A percentile compares a stretch with the other conserved stretches of the same genome.
Evolutionary conservation across 2,888 invertebrate species (phyloP).

Genomic region (Slavum lentiscoides): DNA sequence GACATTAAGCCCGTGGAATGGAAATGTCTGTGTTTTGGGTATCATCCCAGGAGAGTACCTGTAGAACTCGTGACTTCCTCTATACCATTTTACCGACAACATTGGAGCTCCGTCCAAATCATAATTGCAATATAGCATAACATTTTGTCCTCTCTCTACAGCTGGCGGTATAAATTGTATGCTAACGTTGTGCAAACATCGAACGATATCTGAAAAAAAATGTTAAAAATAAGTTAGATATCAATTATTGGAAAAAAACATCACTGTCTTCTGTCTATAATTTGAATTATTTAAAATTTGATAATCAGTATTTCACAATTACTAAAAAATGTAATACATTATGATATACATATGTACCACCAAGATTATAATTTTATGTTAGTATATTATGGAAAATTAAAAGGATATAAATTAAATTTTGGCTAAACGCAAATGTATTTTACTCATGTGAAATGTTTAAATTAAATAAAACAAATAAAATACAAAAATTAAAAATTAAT

Average conservation of each 20-base stretch:
- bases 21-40: slow-evolving; percentile 75
- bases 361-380: too few relatives aligned
- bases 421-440: too few relatives aligned
- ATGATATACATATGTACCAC: too few relatives aligned
- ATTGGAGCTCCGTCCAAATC: slow-evolving; percentile 76
- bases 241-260: neutral
- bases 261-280: neutral
- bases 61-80: slow-evolving; percentile 82
- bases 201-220: slow-evolving; percentile 62
- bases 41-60: slow-evolving; percentile 76
- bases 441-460: too few relatives aligned
- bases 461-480: too few relatives aligned
- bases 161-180: slow-evolving; percentile 72
- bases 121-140: slow-evolving; percentile 73
- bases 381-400: too few relatives aligned
- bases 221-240: neutral
- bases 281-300: too few relatives aligned
- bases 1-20: slow-evolving; percentile 74
- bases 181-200: slow-evolving; percentile 72
- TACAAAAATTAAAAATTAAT: too few relatives aligned
- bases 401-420: too few relatives aligned
- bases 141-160: slow-evolving; percentile 71
- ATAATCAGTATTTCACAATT: too few relatives aligned
- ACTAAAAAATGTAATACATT: too few relatives aligned
- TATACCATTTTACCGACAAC: slow-evolving; percentile 86